phyloP scores from a whole-genome alignment of 2,113 vertebrate genomes.

The Trachemys scripta region DNA sequence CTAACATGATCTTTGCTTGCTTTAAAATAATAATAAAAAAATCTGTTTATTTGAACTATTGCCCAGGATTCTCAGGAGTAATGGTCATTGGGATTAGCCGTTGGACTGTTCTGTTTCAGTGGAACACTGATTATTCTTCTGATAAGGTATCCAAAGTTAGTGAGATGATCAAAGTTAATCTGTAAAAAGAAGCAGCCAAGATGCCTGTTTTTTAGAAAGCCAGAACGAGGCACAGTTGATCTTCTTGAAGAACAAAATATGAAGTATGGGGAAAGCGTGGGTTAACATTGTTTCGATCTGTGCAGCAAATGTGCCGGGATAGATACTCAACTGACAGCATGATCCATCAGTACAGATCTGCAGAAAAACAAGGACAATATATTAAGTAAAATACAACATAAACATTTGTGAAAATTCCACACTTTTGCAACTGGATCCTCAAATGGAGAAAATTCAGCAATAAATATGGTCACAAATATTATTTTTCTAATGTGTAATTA shows the following conservation, averaged over 20 bases:
- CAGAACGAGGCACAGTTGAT: not conserved
- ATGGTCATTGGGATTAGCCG: not conserved
- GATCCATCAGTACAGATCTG: not conserved
- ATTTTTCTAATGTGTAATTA: not conserved
- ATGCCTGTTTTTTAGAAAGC: not conserved
- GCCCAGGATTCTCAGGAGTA: not conserved
- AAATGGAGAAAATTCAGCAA: not conserved
- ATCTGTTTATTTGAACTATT: not conserved
- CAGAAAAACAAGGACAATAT: not conserved
- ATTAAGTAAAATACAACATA: not conserved
- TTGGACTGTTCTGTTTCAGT: not conserved
- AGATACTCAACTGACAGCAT: not conserved
- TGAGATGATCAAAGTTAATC: not conserved
- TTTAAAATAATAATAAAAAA: not conserved
- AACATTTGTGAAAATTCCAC: not conserved
- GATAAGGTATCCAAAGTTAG: not conserved
- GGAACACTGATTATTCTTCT: conserved; percentile 9
- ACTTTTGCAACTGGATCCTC: not conserved
- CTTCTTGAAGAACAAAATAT: not conserved
- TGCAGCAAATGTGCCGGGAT: conserved; percentile 30
- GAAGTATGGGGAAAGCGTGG: not conserved
- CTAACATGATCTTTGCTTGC: not conserved
- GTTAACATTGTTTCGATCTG: not conserved
- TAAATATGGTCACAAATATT: not conserved
- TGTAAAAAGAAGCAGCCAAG: not conserved